Evolutionary conservation across 1,140 invertebrate species (phyloP).

Genomic region (Antheraea pernyi): DNA sequence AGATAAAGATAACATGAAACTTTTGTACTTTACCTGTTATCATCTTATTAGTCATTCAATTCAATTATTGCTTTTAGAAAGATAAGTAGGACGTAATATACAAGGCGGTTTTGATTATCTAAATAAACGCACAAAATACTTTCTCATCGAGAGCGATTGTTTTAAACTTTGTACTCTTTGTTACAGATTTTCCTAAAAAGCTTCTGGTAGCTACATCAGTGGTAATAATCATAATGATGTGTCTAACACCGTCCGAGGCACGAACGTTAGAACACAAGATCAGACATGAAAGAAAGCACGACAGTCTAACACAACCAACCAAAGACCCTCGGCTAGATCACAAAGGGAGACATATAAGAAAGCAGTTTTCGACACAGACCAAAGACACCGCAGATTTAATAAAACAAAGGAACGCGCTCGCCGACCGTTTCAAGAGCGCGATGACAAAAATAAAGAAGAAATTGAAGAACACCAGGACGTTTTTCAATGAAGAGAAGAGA

Average conservation of each 20-base stretch:
- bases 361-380: slow-evolving; percentile 44
- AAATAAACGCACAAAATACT: neutral
- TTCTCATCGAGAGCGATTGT: neutral
- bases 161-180: slow-evolving; percentile 29
- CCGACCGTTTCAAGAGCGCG: slow-evolving; percentile 54
- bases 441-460: slow-evolving; percentile 61
- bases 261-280: slow-evolving; percentile 38
- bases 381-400: slow-evolving; percentile 45
- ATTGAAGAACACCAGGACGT: slow-evolving; percentile 58
- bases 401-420: slow-evolving; percentile 43
- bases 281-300: slow-evolving; percentile 28
- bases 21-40: slow-evolving; percentile 17
- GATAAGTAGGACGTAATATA: slow-evolving; percentile 15
- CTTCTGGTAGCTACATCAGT: slow-evolving; percentile 69
- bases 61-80: neutral
- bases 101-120: slow-evolving; percentile 4
- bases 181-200: slow-evolving; percentile 75
- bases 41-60: slow-evolving; percentile 2
- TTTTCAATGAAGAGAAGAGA: slow-evolving; percentile 52
- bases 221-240: slow-evolving; percentile 64
- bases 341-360: slow-evolving; percentile 48
- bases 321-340: slow-evolving; percentile 37
- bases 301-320: slow-evolving; percentile 22
- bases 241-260: slow-evolving; percentile 51
- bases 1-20: neutral